phyloP scores from a whole-genome alignment of 2,888 invertebrate genomes.

The Scaptomyza polygonia region DNA sequence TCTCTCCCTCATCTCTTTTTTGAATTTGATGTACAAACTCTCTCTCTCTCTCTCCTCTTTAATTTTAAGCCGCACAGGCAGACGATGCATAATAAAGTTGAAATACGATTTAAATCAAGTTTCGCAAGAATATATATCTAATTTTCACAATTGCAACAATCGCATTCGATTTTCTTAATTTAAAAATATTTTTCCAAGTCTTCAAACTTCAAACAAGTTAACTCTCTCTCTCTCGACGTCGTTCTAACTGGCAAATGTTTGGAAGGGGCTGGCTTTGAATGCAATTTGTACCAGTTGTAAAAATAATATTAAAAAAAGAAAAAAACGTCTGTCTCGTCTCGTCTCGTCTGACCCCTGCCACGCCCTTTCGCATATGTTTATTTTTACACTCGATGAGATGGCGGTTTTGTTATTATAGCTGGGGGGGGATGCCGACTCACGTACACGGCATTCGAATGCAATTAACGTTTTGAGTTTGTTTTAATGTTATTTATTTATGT shows the following conservation, averaged over 20 bases:
- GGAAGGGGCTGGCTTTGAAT: slow-evolving; percentile 17
- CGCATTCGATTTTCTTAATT: neutral
- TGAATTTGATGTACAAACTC: slow-evolving; percentile 5
- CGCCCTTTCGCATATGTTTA: slow-evolving; percentile 27
- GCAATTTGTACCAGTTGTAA: slow-evolving; percentile 35
- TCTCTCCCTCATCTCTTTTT: neutral
- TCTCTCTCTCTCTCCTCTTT: neutral
- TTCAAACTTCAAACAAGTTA: neutral
- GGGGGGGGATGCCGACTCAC: slow-evolving; percentile 50
- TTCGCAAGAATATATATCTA: neutral
- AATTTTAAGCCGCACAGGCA: neutral
- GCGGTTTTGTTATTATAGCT: slow-evolving; percentile 39
- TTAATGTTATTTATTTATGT: slow-evolving; percentile 69
- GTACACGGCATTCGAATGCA: slow-evolving; percentile 60
- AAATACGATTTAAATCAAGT: slow-evolving; percentile 17
- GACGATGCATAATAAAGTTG: too few species aligned
- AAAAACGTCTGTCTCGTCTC: slow-evolving; percentile 16
- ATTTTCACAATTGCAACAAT: neutral
- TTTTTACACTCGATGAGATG: slow-evolving; percentile 10
- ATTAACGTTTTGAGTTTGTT: slow-evolving; percentile 66
- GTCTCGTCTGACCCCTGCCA: slow-evolving; percentile 36
- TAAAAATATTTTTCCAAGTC: neutral
- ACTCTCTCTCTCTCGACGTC: neutral
- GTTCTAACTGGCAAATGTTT: slow-evolving; percentile 5
- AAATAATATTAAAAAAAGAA: slow-evolving; percentile 4